Percentiles rank a stretch among this genome's conserved stretches.
Conservation (phyloP, 2,888 invertebrate genomes). For the Ommatoiulus sabulosus region DNA sequence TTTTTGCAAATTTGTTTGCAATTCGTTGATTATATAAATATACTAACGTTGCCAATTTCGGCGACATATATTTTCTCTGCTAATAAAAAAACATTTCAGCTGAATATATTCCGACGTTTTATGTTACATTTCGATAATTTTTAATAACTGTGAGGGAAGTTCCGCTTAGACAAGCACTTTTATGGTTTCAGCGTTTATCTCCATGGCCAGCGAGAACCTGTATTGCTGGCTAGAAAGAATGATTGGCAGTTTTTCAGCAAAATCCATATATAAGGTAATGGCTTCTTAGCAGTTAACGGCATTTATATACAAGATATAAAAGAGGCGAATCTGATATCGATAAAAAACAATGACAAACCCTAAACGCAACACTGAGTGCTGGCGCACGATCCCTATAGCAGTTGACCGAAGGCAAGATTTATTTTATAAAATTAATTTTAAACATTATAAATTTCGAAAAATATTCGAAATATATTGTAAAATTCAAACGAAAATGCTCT, state of each 20-base stretch:
- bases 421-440: too few species aligned
- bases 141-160: neutral
- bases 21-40: neutral
- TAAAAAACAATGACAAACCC: conserved; percentile 34
- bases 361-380: conserved; percentile 16
- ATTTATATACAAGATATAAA: conserved; percentile 22
- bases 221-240: neutral
- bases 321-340: conserved; percentile 39
- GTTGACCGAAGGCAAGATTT: neutral
- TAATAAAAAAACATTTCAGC: neutral
- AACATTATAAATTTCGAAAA: too few species aligned
- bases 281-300: conserved; percentile 36
- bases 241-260: neutral
- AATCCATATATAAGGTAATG: conserved; percentile 21
- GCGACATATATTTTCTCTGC: neutral
- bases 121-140: conserved; percentile 1
- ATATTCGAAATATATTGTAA: too few species aligned
- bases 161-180: neutral
- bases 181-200: neutral
- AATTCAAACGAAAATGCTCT: too few species aligned
- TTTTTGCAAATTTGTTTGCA: neutral
- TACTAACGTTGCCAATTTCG: neutral
- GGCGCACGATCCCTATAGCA: neutral
- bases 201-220: neutral
- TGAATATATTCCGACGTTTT: neutral